Evolutionary conservation across 2,888 invertebrate species (phyloP), one percentile per base, ranked within the genome.

Genomic region (Folsomia manolachei): DNA sequence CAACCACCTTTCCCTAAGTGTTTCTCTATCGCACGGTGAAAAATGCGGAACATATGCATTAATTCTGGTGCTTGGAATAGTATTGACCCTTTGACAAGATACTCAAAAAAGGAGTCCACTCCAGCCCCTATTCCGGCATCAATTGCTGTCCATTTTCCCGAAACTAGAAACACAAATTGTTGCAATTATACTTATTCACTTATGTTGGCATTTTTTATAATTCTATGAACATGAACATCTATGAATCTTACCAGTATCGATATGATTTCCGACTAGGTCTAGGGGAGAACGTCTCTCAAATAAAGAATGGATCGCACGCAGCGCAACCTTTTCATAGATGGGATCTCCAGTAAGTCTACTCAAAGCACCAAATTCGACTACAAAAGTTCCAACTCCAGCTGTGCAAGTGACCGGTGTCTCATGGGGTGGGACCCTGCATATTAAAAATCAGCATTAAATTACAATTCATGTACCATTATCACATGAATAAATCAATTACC

Each of bases 91-190:
- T 99, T 99, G 0, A 97, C 97, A 79, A 99, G 86, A 84, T 99
- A 99, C 84, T 99, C 99, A 84, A 95, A 98, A 83, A 95, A 97
- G 0, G 98, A 99, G 84, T 98, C 97, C 1, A 97, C 93, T 0
- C 97, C 79, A 4, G 80, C 79, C 18, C 80, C 79, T 24, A 80
- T 80, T 14, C 79, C 80, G 11, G 78, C 76, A 52, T 80, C 80
- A 2, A 80, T 70, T 0, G 97, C 98, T 0, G 96, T 97, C 99
- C 99, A 99, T 27, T 92, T 88, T 0, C 98, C 98, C 0, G 91
- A n/a, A n/a, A n/a, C n/a, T n/a, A n/a, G n/a, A n/a, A n/a, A 21
- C 11, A n/a, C n/a, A 69, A 51, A 1, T 68, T 71, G 63, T 71
- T 69, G 61, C n/a, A 11, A 60, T 60, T 60, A 60, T 4, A 60